Evolutionary conservation across 2,888 invertebrate species (phyloP), one percentile per base, ranked within the genome.

Genomic region (Arenicola marina): DNA sequence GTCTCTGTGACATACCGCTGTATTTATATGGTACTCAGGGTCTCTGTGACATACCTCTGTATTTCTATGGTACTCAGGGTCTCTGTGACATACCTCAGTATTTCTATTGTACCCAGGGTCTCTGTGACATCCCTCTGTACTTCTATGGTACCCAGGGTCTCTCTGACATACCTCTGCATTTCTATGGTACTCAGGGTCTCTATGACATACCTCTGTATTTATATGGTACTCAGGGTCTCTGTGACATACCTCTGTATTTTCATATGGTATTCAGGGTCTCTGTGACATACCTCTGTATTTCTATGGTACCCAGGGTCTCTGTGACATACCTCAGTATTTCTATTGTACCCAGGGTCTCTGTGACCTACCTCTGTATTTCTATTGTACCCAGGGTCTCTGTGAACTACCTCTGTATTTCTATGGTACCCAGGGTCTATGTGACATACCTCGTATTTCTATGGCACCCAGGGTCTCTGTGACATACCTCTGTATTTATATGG

Each of bases 1-100:
- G 95, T 95, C 86, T 97, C 97, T 83, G 92, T 95, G 7, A 93
- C 96, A 86, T 94, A 91, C 84, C 91, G 87, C 85, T 96, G 96
- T 69, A 96, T 93, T 88, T 95, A 94, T 70, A 97, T 91, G 31
- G 95, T 93, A 73, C 93, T 96, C 66, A 96, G 86, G 51, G 95
- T 95, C 86, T 97, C 97, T 83, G 92, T 95, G 7, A 93, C 96
- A 86, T 94, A 91, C 84, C 91, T 87, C 85, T 96, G 96, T 69
- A 96, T 93, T 88, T 95, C 94, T 70, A 97, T 91, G 31, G 95
- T 93, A 73, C 93, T 96, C 66, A 96, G 86, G 51, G 95, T 95
- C 86, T 97, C 97, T 83, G 92, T 95, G 7, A 93, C 96, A 86
- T 94, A 91, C 84, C 91, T 87, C 85, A 96, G 96, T 69, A 96